phyloP scores from a whole-genome alignment of 1,140 invertebrate species.

The Calliphora vicina region DNA sequence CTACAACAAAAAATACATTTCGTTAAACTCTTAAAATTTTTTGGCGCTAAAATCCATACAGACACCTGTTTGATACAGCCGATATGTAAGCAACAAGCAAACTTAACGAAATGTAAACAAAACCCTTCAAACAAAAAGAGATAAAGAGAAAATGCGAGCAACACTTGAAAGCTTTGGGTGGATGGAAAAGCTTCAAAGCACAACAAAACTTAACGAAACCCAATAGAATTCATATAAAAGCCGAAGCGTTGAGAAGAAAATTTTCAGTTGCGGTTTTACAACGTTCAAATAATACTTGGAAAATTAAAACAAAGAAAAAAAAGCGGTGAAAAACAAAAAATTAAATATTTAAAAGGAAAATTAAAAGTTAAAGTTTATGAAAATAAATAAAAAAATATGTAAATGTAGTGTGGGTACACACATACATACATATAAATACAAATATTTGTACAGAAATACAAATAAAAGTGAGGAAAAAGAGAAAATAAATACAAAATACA shows the following conservation, averaged over 20 bases:
- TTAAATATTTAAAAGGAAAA: not conserved
- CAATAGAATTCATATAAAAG: not conserved
- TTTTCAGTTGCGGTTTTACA: not conserved
- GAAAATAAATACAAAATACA: too few relatives aligned
- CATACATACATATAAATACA: not conserved
- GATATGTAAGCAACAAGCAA: not conserved
- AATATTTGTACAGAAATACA: too few relatives aligned
- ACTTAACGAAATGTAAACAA: conserved; percentile 14
- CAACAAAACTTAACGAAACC: not conserved
- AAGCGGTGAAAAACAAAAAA: not conserved
- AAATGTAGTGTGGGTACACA: not conserved
- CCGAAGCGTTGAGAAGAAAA: not conserved
- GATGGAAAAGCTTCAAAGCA: not conserved
- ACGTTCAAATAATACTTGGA: not conserved
- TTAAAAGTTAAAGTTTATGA: not conserved
- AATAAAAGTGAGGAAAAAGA: too few relatives aligned
- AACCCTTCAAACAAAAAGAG: not conserved
- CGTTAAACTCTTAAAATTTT: not conserved
- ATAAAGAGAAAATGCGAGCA: not conserved
- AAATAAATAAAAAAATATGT: not conserved
- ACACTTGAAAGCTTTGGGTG: not conserved
- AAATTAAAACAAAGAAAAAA: not conserved
- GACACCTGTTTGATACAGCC: not conserved
- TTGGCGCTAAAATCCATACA: not conserved
- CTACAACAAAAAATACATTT: too few relatives aligned